Evolutionary conservation across 2,888 invertebrate species (phyloP).

Genomic region (Allophyes oxyacanthae): DNA sequence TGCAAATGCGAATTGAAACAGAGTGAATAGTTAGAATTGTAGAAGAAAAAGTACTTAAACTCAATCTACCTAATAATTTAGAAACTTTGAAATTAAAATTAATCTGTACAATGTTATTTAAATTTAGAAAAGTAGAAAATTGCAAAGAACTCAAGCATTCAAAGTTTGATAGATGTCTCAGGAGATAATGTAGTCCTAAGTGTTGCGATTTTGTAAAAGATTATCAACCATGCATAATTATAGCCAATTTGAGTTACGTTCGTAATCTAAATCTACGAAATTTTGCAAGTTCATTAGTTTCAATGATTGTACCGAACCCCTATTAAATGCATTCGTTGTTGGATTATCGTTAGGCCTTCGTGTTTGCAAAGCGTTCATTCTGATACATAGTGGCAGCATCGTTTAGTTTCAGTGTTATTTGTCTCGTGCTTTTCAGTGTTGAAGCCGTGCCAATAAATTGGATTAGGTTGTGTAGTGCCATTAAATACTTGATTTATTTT

Average conservation of each 20-base stretch:
- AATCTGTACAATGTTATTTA: conserved; percentile 67
- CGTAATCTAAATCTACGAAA: conserved; percentile 64
- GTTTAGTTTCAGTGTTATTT: conserved; percentile 71
- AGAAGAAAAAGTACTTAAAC: conserved; percentile 59
- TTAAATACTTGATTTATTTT: conserved; percentile 62
- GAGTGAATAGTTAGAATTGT: conserved; percentile 74
- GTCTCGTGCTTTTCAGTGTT: conserved; percentile 81
- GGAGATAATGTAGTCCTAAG: conserved; percentile 53
- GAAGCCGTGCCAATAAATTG: conserved; percentile 84
- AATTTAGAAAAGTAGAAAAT: conserved; percentile 70
- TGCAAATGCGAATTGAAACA: conserved; percentile 82
- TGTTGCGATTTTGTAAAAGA: conserved; percentile 59
- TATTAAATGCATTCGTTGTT: conserved; percentile 54
- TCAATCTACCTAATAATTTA: conserved; percentile 57
- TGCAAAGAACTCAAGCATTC: conserved; percentile 78
- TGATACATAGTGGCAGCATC: conserved; percentile 72
- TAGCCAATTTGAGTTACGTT: conserved; percentile 67
- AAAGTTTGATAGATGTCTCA: conserved; percentile 66
- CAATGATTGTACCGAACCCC: conserved; percentile 36
- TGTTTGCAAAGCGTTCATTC: conserved; percentile 82
- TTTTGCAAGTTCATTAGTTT: conserved; percentile 53
- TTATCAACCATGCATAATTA: conserved; percentile 73
- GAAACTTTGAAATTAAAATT: conserved; percentile 58
- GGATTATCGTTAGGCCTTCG: conserved; percentile 55
- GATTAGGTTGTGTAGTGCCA: conserved; percentile 73